Evolutionary conservation across 2,888 invertebrate species (phyloP), one percentile per base, ranked within the genome.

Genomic region (Sphaeridia pumilis): DNA sequence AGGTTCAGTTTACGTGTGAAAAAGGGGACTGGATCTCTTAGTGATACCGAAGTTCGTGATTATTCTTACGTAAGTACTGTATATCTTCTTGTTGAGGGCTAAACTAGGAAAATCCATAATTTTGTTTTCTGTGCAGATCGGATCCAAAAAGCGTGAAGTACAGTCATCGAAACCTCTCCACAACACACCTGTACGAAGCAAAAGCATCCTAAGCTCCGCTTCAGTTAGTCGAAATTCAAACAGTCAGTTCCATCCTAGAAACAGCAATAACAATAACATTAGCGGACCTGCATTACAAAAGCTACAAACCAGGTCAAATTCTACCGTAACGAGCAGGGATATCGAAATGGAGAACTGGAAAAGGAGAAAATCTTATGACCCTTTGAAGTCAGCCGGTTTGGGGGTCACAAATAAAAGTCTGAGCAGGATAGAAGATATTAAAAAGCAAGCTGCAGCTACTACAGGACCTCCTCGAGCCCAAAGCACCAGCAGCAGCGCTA

Each of bases 281-380:
- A 46, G 45, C 36, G 46, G 46, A 31, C 52, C 46, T 45, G 55
- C 44, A 34, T 14, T 26, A 7, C 56, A 56, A 35, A 55, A 55
- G 38, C 24, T 31, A 1, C 52, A 52, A 26, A 25, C 45, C 14
- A 21, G 51, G 25, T 47, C 44, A n/a, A 79, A 78, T 67, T 84
- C 84, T 26, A 82, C 83, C 0, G 71, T 84, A 3, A 82, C 83
- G 1, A 76, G 81, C 42, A 81, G 83, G 70, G 89, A 90, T 71
- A 81, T 82, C 7, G 86, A 88, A 68, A 81, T 89, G 75, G 89
- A 89, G 70, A 93, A 93, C 74, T 95, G 94, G 94, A 88, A 92
- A 69, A 78, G 94, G 55, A 76, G 95, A 58, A 93, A 93, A 66
- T 89, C 87, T 65, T 95, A 95, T 72, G 92, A 95, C 74, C 94